These are phyloP conservation scores for Phlogophora meticulosa DNA, from an alignment of 2,888 invertebrate genomes.

Conservation along the genomic window DNA sequence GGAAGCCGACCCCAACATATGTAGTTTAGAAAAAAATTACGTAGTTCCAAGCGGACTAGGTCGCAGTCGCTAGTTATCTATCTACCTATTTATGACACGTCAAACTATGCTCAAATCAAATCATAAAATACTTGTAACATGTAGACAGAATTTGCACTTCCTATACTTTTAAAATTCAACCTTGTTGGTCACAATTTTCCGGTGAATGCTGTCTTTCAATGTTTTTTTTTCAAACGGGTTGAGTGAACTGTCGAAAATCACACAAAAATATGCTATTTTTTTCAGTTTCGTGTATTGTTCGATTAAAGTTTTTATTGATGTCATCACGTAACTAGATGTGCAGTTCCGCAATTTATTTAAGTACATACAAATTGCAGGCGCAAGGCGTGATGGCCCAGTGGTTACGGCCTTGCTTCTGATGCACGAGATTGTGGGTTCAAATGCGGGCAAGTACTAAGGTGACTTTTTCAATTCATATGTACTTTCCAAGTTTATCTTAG, in stretches of 20 bases:
- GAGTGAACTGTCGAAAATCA: not conserved
- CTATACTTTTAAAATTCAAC: constrained; percentile 9
- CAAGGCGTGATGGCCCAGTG: too few relatives aligned
- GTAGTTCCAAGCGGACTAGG: too few relatives aligned
- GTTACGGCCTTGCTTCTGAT: too few relatives aligned
- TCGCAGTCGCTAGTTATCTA: too few relatives aligned
- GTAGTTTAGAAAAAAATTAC: too few relatives aligned
- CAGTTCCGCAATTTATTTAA: not conserved
- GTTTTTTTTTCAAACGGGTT: constrained; percentile 15
- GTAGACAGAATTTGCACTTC: not conserved
- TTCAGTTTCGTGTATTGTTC: not conserved
- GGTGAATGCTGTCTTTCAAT: constrained; percentile 22
- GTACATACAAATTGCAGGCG: too few relatives aligned
- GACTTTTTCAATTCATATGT: too few relatives aligned
- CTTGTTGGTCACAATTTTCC: constrained; percentile 4
- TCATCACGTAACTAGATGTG: not conserved
- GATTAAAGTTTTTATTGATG: not conserved
- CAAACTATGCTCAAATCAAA: constrained; percentile 7
- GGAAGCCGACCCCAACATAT: too few relatives aligned
- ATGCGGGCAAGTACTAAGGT: too few relatives aligned
- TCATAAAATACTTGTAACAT: not conserved
- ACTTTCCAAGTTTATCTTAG: too few relatives aligned
- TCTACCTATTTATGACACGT: not conserved
- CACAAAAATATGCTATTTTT: not conserved
- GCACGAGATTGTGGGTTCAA: too few relatives aligned